Base-by-base conservation (phyloP, 2,113 vertebrate genomes). In the Mohoua ochrocephala region DNA sequence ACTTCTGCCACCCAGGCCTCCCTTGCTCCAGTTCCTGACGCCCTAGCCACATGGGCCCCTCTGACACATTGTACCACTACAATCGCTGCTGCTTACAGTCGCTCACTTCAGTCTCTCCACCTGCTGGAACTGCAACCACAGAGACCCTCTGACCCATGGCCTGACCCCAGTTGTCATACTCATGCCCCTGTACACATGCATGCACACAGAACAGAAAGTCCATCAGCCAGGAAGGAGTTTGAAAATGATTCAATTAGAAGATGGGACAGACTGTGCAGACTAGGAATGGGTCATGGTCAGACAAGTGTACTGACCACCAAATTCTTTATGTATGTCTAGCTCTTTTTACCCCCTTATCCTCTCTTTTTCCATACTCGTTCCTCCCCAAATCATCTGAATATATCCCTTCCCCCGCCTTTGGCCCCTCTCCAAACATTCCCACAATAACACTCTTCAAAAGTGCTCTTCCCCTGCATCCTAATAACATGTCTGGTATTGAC, bases 31-130 rank as follows among this genome's bases (percentile, higher is more conserved):
- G 21, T 26, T 84, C 12, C 33, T 75, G 31, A 27, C 37, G 54
- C 18, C 24, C 7, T 0, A 1, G 20, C 23, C 52, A 19, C 39
- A 47, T 7, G 24, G 12, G 7, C 5, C 19, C 7, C 30, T 28
- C 1, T 30, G 42, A 13, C 15, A 16, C 13, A 3, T 9, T 8
- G 39, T 24, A 24, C 18, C 57, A 26, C 24, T 17, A 5, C 53
- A 26, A 2, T 10, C 19, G 10, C 22, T 57, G 17, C 22, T 7
- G 10, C 54, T 54, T 33, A 13, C 9, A 31, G 16, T 27, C 27
- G 11, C 31, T 54, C 21, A 21, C 31, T 44, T 69, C 60, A 45
- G 11, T 10, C 14, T 64, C 39, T 78, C 21, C 26, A 12, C 18
- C 13, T 47, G 16, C 35, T 60, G 65, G 12, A 11, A 44, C 15